Percentiles rank a stretch among this genome's conserved stretches.
Conservation (phyloP, 2,888 invertebrate species). For the Drosophila sordidapex region DNA sequence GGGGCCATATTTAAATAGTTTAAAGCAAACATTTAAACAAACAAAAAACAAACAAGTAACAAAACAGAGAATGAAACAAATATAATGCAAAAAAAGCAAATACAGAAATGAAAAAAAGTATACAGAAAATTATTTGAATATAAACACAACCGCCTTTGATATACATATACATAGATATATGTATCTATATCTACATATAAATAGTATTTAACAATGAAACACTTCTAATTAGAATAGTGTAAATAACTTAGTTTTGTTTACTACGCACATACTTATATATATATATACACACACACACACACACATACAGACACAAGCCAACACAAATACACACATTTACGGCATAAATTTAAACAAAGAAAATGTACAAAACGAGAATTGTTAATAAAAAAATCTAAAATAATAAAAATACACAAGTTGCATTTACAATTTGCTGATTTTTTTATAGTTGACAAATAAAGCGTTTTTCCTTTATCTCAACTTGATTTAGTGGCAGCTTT, state of each 20-base stretch:
- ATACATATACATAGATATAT: slow-evolving; percentile 68
- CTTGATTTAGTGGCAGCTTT: neutral
- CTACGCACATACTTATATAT: slow-evolving; percentile 61
- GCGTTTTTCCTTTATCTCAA: neutral
- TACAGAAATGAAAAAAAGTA: slow-evolving; percentile 44
- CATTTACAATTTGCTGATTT: slow-evolving; percentile 59
- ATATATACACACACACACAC: slow-evolving; percentile 35
- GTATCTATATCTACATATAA: slow-evolving; percentile 58
- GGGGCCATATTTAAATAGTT: slow-evolving; percentile 85
- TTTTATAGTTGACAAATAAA: neutral
- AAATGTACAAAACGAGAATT: slow-evolving; percentile 76
- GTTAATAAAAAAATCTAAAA: slow-evolving; percentile 63
- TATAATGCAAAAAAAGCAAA: slow-evolving; percentile 21
- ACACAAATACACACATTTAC: slow-evolving; percentile 56
- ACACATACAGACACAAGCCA: slow-evolving; percentile 37
- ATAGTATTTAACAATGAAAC: slow-evolving; percentile 66
- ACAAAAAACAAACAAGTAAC: slow-evolving; percentile 35
- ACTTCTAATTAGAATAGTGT: slow-evolving; percentile 66
- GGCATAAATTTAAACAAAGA: slow-evolving; percentile 70
- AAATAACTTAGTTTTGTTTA: slow-evolving; percentile 79
- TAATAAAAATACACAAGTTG: slow-evolving; percentile 54
- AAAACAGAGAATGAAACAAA: slow-evolving; percentile 26
- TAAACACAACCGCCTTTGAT: slow-evolving; percentile 76
- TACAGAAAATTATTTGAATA: slow-evolving; percentile 70
- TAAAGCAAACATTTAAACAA: slow-evolving; percentile 54